Percentiles rank a stretch among this genome's conserved stretches.
Conservation (phyloP, 2,888 invertebrate genomes). For the Rhamnusium bicolor region DNA sequence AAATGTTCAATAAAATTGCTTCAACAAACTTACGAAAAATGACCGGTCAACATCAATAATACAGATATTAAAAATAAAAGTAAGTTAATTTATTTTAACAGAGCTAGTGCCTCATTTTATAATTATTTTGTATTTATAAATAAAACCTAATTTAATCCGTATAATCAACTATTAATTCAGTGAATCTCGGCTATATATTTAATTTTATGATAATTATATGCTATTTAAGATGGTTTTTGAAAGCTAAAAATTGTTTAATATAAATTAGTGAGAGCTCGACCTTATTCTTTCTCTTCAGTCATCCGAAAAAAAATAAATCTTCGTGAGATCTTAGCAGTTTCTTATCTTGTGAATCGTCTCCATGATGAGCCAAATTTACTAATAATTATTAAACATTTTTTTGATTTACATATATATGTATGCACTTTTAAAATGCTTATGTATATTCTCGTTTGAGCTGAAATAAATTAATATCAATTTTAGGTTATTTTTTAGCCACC, state of each 20-base stretch:
- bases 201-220: background rate
- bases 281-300: background rate
- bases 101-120: background rate
- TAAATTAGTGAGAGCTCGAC: constrained; percentile 7
- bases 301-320: background rate
- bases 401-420: too few relatives aligned
- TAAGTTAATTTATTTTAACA: too few relatives aligned
- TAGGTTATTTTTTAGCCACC: background rate
- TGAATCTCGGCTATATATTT: background rate
- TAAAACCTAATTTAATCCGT: background rate
- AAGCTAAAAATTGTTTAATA: constrained; percentile 2
- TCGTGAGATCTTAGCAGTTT: background rate
- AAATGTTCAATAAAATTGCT: too few relatives aligned
- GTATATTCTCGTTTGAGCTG: too few relatives aligned
- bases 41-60: too few relatives aligned
- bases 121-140: background rate
- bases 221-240: background rate
- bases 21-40: too few relatives aligned
- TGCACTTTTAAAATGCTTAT: background rate
- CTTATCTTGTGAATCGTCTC: background rate
- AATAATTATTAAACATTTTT: too few relatives aligned
- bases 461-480: background rate
- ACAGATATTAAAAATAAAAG: too few relatives aligned
- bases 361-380: background rate
- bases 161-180: background rate